Evolutionary conservation across 2,113 vertebrate species (phyloP).

Genomic region (Actenoides hombroni): DNA sequence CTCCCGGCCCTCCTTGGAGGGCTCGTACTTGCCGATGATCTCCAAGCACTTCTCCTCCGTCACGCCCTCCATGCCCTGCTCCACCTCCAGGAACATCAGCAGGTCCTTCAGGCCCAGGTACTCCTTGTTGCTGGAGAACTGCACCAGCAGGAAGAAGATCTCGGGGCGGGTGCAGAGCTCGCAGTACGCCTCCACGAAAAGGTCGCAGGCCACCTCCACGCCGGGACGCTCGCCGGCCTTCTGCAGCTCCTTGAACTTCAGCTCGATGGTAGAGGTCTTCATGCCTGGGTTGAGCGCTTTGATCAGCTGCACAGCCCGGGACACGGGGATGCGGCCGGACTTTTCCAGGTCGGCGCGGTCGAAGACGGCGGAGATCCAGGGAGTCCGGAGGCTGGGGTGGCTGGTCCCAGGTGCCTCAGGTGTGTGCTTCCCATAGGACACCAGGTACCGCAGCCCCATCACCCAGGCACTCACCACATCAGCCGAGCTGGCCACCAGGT

Average conservation of each 20-base stretch:
- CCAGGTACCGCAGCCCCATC: slow-evolving; percentile 90
- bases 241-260: slow-evolving; percentile 92
- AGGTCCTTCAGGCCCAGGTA: slow-evolving; percentile 90
- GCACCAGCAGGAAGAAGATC: slow-evolving; percentile 90
- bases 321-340: slow-evolving; percentile 81
- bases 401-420: slow-evolving; percentile 77
- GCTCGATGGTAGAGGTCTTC: slow-evolving; percentile 86
- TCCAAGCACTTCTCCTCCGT: slow-evolving; percentile 87
- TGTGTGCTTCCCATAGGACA: slow-evolving; percentile 87
- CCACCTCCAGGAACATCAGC: slow-evolving; percentile 89
- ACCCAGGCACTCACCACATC: slow-evolving; percentile 92
- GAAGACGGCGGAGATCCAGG: slow-evolving; percentile 89
- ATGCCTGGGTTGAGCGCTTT: slow-evolving; percentile 90
- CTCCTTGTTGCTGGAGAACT: slow-evolving; percentile 95
- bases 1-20: slow-evolving; percentile 87
- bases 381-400: slow-evolving; percentile 84
- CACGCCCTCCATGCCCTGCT: slow-evolving; percentile 90
- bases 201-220: slow-evolving; percentile 79
- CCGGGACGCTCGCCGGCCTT: slow-evolving; percentile 82
- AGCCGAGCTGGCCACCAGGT: slow-evolving; percentile 87
- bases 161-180: slow-evolving; percentile 92
- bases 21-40: slow-evolving; percentile 86
- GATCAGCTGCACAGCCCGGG: slow-evolving; percentile 87
- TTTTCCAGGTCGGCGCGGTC: slow-evolving; percentile 84
- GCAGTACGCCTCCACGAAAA: slow-evolving; percentile 87